Conservation (phyloP, 1,140 invertebrate species). For the Akabosia matsudoensis region DNA sequence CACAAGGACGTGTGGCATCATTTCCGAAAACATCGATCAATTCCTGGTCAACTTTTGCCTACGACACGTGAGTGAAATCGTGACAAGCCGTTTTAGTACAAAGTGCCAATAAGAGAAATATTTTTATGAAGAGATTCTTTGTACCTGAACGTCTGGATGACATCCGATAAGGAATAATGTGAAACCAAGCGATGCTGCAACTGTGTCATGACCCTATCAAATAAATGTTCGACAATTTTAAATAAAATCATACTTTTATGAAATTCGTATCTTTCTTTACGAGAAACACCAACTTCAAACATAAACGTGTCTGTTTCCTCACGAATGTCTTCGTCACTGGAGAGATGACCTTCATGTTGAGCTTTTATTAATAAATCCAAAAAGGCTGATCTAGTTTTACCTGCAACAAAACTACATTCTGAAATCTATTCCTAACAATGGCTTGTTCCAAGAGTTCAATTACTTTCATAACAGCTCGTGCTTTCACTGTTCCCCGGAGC, state of each 20-base stretch:
- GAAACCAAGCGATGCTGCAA: neutral
- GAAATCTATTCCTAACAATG: too few relatives aligned
- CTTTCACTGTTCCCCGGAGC: too few relatives aligned
- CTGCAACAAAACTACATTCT: too few relatives aligned
- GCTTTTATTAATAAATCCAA: conserved; percentile 69
- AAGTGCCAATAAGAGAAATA: neutral
- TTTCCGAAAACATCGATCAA: conserved; percentile 49
- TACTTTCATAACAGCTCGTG: too few relatives aligned
- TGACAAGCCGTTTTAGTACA: neutral
- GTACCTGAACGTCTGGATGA: conserved; percentile 2
- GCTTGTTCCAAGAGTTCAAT: too few relatives aligned
- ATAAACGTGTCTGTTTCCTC: conserved; percentile 71
- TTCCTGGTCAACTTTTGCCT: conserved; percentile 50
- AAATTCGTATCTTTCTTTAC: neutral
- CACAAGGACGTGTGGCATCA: conserved; percentile 44
- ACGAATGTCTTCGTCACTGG: conserved; percentile 66
- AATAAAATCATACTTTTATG: neutral
- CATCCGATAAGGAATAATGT: neutral
- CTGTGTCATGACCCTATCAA: conserved; percentile 27
- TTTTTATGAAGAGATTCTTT: neutral
- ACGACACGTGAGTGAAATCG: too few relatives aligned
- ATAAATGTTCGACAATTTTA: neutral
- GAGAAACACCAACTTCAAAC: conserved; percentile 61
- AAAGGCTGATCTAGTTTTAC: conserved; percentile 63
- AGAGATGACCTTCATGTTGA: conserved; percentile 56